Evolutionary conservation across 2,797 vertebrate species (phyloP).

Genomic region (Linurgus olivaceus): DNA sequence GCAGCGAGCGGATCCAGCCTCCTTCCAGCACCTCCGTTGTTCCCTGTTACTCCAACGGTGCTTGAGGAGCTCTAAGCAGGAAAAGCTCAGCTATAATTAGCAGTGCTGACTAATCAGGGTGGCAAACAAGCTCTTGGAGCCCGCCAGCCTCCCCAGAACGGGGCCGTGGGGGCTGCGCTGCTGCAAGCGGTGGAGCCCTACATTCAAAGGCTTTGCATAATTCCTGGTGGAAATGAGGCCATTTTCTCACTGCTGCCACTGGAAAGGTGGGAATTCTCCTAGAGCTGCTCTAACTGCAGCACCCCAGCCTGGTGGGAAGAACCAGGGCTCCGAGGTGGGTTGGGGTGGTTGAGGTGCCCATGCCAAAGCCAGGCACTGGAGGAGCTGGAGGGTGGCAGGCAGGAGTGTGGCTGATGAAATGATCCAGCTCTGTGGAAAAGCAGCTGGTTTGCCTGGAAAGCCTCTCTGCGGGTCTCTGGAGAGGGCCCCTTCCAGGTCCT

Average conservation of each 20-base stretch:
- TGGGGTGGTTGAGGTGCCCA: background rate
- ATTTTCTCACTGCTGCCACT: background rate
- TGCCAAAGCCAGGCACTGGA: rapidly evolving
- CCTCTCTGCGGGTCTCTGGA: background rate
- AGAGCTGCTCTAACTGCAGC: rapidly evolving
- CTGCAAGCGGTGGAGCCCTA: background rate
- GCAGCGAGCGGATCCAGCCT: background rate
- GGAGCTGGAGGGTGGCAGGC: background rate
- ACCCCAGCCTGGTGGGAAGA: background rate
- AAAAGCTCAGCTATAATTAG: conserved; percentile 30
- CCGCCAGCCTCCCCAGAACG: background rate
- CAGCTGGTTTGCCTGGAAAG: background rate
- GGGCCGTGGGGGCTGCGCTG: background rate
- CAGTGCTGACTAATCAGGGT: conserved; percentile 57
- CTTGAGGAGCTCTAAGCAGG: background rate
- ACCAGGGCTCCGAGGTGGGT: rapidly evolving
- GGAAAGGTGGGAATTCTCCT: background rate
- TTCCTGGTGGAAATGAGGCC: background rate
- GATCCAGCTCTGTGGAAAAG: background rate
- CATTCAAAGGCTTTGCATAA: conserved; percentile 10
- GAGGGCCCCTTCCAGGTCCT: rapidly evolving
- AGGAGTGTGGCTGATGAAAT: background rate
- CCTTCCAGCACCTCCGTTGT: background rate
- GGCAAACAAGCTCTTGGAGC: background rate
- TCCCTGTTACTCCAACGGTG: background rate